These are phyloP conservation scores for Calliopum simillimum DNA, from an alignment of 2,888 invertebrate genomes.

Conservation along the genomic window DNA sequence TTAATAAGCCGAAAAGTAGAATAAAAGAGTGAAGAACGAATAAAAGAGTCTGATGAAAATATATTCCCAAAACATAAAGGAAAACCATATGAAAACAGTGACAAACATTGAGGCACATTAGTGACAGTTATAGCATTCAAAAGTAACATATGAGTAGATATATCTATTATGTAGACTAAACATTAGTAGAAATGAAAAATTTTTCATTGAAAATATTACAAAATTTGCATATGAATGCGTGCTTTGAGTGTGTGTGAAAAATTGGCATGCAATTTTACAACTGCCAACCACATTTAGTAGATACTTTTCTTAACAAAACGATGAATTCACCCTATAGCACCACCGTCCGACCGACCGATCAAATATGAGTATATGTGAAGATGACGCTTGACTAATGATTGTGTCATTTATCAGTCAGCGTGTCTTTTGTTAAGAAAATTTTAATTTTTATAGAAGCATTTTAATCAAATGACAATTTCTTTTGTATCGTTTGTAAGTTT, in stretches of 20 bases:
- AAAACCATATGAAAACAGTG: constrained; percentile 44
- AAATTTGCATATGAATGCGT: constrained; percentile 43
- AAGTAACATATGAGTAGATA: neutral
- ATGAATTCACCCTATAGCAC: too few relatives aligned
- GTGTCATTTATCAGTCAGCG: constrained; percentile 37
- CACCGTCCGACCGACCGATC: neutral
- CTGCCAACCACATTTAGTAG: neutral
- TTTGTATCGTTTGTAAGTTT: neutral
- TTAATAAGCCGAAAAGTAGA: constrained; percentile 38
- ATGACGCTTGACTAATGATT: constrained; percentile 40
- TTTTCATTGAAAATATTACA: neutral
- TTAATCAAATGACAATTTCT: neutral
- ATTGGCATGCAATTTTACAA: constrained; percentile 42
- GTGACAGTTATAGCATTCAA: constrained; percentile 32
- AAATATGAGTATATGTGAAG: constrained; percentile 13
- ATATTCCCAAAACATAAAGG: constrained; percentile 16
- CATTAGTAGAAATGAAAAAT: neutral
- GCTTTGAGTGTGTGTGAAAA: constrained; percentile 30
- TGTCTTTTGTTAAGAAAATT: constrained; percentile 19
- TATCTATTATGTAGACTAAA: neutral
- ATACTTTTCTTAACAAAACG: too few relatives aligned
- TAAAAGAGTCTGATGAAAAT: neutral
- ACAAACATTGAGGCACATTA: constrained; percentile 45
- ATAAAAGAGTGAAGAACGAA: neutral
- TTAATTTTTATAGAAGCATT: constrained; percentile 4